Evolutionary conservation across 2,113 vertebrate genomes (phyloP), one percentile per base, ranked within the genome.

Genomic region (Takifugu flavidus): DNA sequence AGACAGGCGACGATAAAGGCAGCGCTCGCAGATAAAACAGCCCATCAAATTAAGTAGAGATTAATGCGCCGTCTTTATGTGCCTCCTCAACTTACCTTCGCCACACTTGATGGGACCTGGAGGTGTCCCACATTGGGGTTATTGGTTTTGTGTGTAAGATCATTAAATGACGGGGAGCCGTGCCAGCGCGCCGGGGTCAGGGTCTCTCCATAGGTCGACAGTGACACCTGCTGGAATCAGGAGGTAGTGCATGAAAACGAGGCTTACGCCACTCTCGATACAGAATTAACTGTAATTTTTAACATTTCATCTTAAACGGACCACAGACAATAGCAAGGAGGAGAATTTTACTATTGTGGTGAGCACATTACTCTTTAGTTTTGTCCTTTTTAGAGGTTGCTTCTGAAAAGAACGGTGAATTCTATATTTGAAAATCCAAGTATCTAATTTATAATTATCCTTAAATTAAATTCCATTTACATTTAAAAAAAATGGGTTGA

Each of bases 141-240:
- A 76, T 45, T 71, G 62, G 28, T 67, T 83, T 80, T 68, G 52
- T 80, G 63, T 82, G 82, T 72, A 71, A 80, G 77, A 64, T 61
- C 54, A 80, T 67, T 62, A 63, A 60, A 72, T 72, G 72, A 79
- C 26, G 53, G 13, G 20, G 5, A 8, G 62, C 46, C 71, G 62
- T 67, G 69, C 52, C 62, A 13, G 52, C 25, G 42, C 55, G 28
- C 26, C 44, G 3, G 25, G 54, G 6, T 4, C 10, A 0, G 7
- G 7, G 3, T 11, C 1, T 20, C 7, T 39, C 14, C 25, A 28
- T 25, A 82, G 74, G 45, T 2, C 58, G 10, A 72, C 44, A 77
- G 56, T 55, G 79, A 28, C 65, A 0, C 63, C 82, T n/a, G 11
- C 39, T 82, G 85, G 83, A 59, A 28, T 25, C 0, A 52, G 4